Evolutionary conservation across 2,797 vertebrate species (phyloP), one percentile per base, ranked within the genome.

Genomic region (Morus bassanus): DNA sequence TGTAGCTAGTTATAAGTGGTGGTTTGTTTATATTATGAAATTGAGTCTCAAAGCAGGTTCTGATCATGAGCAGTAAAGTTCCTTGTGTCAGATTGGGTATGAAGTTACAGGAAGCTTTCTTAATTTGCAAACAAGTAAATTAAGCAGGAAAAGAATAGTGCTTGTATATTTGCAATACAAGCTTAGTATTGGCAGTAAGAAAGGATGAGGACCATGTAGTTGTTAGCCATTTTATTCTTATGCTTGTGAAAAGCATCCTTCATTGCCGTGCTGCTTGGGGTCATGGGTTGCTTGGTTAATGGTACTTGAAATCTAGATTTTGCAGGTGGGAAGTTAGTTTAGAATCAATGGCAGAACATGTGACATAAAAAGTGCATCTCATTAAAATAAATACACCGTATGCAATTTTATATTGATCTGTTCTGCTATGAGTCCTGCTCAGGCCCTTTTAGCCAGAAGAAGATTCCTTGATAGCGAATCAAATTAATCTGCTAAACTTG

Each of bases 1-100:
- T 88, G 60, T 57, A 83, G 81, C 75, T 79, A n/a, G 27, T 68
- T 94, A 37, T 33, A 89, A 91, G 78, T 68, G 77, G 64, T 70
- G 84, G 93, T 76, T 94, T 96, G 95, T 96, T 96, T 95, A 84
- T 72, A 2, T 88, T 65, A 57, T 60, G 86, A 51, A 93, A 75
- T 41, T 18, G 70, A 85, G 68, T 85, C 81, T 95, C 75, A 68
- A 41, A 92, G 77, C 81, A 76, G 61, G 60, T 91, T 89, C 92
- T 95, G 41, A 91, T 81, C 86, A 35, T 30, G n/a, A 64, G 92
- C 64, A 83, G 85, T 61, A 77, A 39, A 75, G 56, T 92, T 95
- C 59, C 67, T 79, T 79, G 33, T 85, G 94, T 95, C 72, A 93
- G 33, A 13, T 21, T 59, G 75, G 45, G 8, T 68, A 45, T 45